A percentile compares a stretch with the other conserved stretches of the same genome.
Conservation (phyloP, 2,888 invertebrate genomes). For the Scrobipalpa atriplicella region DNA sequence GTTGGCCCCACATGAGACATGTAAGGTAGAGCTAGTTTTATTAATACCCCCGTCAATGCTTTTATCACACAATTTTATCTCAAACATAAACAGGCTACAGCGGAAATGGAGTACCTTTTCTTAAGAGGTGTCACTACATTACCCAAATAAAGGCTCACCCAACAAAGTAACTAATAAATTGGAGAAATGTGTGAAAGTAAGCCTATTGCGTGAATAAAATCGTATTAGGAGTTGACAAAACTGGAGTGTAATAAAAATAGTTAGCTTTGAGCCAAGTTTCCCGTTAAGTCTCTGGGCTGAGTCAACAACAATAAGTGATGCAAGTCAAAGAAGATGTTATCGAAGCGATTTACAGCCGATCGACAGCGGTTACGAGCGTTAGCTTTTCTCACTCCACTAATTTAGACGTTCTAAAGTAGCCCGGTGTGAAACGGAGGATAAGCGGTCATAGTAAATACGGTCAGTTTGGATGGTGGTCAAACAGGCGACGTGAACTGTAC, state of each 20-base stretch:
- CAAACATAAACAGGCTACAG: conserved; percentile 27
- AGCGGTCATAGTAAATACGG: conserved; percentile 76
- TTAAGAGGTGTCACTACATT: conserved; percentile 34
- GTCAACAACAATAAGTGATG: conserved; percentile 74
- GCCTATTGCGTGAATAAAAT: conserved; percentile 61
- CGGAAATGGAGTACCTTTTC: conserved; percentile 22
- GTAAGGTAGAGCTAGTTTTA: conserved; percentile 26
- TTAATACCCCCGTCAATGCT: conserved; percentile 20
- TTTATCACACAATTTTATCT: conserved; percentile 27
- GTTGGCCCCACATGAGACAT: conserved; percentile 44
- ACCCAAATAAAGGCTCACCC: conserved; percentile 51
- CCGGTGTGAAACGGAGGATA: conserved; percentile 75
- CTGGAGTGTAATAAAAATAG: conserved; percentile 64
- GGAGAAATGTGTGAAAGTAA: conserved; percentile 60
- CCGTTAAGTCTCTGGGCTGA: conserved; percentile 62
- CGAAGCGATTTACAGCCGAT: conserved; percentile 74
- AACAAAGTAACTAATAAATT: conserved; percentile 52
- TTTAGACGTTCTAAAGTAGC: conserved; percentile 81
- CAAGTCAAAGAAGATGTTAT: conserved; percentile 74
- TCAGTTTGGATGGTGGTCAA: conserved; percentile 76
- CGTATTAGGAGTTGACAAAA: conserved; percentile 61
- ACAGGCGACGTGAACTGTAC: conserved; percentile 80
- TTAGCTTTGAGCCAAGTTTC: conserved; percentile 50
- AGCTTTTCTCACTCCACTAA: conserved; percentile 81
- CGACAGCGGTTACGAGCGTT: conserved; percentile 73